Percentiles rank a stretch among this genome's conserved stretches.
phyloP scores from a whole-genome alignment of 1,140 invertebrate species.

The Drosophila athabasca region DNA sequence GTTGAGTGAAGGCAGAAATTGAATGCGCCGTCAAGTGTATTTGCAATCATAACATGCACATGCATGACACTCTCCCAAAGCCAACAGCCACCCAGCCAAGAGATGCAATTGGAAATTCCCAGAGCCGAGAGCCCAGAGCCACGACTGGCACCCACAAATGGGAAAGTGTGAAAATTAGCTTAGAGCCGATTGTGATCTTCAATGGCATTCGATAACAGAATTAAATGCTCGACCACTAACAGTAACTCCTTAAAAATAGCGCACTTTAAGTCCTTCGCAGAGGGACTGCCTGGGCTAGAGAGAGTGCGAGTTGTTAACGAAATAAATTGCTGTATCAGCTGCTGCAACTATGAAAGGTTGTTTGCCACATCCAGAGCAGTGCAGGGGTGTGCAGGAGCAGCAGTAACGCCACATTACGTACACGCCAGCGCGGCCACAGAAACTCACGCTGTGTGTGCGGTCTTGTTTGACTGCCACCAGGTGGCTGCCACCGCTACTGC shows the following conservation, averaged over 20 bases:
- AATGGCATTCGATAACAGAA: neutral
- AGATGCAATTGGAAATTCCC: slow-evolving; percentile 42
- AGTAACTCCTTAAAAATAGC: neutral
- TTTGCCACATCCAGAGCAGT: slow-evolving; percentile 4
- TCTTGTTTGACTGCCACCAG: slow-evolving; percentile 73
- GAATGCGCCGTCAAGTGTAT: slow-evolving; percentile 50
- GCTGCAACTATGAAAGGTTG: slow-evolving; percentile 44
- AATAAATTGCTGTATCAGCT: slow-evolving; percentile 73
- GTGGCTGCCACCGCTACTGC: slow-evolving; percentile 1
- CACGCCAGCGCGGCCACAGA: slow-evolving; percentile 39
- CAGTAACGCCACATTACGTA: slow-evolving; percentile 35
- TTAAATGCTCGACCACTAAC: no score
- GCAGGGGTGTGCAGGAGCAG: neutral
- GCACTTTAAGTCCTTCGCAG: neutral
- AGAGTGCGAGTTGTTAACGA: slow-evolving; percentile 39
- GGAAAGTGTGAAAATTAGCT: slow-evolving; percentile 31
- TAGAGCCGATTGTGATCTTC: no score
- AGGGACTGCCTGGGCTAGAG: neutral
- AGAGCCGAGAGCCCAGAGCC: neutral
- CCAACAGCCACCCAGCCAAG: neutral
- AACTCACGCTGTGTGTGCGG: slow-evolving; percentile 47
- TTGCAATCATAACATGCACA: slow-evolving; percentile 61
- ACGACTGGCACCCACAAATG: neutral
- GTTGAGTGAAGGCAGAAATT: slow-evolving; percentile 25
- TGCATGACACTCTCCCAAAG: no score